Conservation (phyloP, 1,140 invertebrate species). For the Caenorhabditis tropicalis region DNA sequence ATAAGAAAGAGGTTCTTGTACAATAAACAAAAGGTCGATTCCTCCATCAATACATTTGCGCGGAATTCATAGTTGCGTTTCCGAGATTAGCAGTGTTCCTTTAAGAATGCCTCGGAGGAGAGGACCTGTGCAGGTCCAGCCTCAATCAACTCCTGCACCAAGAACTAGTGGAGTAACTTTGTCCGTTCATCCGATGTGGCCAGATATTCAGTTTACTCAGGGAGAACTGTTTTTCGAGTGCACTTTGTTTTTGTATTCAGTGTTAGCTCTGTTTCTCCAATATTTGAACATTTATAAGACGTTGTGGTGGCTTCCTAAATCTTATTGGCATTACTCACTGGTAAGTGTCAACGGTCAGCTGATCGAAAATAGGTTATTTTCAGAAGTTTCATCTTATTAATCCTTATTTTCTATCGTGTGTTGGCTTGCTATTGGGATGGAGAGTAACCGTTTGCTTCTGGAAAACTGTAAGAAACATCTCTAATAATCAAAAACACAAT, state of each 20-base stretch:
- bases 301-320: slow-evolving; percentile 94
- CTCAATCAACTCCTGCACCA: neutral
- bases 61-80: neutral
- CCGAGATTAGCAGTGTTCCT: no score
- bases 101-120: neutral
- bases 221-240: slow-evolving; percentile 84
- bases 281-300: slow-evolving; percentile 92
- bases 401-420: slow-evolving; percentile 83
- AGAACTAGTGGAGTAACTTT: slow-evolving; percentile 41
- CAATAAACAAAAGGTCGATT: neutral
- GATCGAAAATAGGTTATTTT: slow-evolving; percentile 72
- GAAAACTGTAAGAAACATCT: slow-evolving; percentile 72
- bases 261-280: slow-evolving; percentile 81
- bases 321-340: slow-evolving; percentile 85
- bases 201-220: slow-evolving; percentile 71
- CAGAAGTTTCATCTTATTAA: slow-evolving; percentile 96
- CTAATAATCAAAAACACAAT: slow-evolving; percentile 13
- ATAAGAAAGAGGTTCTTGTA: neutral
- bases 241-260: slow-evolving; percentile 81
- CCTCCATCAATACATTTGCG: neutral
- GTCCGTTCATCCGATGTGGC: slow-evolving; percentile 51
- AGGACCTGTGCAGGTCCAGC: neutral
- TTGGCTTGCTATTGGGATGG: slow-evolving; percentile 81
- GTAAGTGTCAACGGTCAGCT: slow-evolving; percentile 77
- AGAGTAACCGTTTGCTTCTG: slow-evolving; percentile 81